A percentile compares a stretch with the other conserved stretches of the same genome.
These are phyloP conservation scores for Anthopleura xanthogrammica DNA, from an alignment of 92 coral and sea anemone species.

Conservation along the genomic window DNA sequence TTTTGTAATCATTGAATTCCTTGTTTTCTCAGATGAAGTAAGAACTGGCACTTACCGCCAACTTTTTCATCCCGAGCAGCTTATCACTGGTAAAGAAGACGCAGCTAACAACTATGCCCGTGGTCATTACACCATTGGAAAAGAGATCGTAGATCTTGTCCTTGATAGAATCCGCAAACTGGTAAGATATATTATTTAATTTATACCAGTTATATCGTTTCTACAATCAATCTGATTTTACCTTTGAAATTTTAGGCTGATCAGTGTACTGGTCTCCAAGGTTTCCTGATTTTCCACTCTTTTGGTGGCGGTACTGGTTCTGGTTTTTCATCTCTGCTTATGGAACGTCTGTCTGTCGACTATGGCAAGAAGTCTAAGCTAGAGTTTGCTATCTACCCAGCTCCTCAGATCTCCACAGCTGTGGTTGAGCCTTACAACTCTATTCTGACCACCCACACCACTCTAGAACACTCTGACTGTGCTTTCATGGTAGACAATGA, in stretches of 20 bases:
- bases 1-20: not conserved
- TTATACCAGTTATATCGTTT: not conserved
- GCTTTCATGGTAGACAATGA: slow-evolving; percentile 95
- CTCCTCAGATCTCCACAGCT: slow-evolving; percentile 89
- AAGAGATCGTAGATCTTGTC: slow-evolving; percentile 64
- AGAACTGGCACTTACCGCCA: slow-evolving; percentile 84
- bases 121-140: slow-evolving; percentile 95
- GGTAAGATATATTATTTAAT: slow-evolving; percentile 29
- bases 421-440: slow-evolving; percentile 84
- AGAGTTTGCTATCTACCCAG: slow-evolving; percentile 87
- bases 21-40: slow-evolving; percentile 66
- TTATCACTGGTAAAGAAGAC: slow-evolving; percentile 92
- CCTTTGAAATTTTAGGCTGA: slow-evolving; percentile 61
- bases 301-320: slow-evolving; percentile 96
- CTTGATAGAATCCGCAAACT: slow-evolving; percentile 71
- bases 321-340: slow-evolving; percentile 91
- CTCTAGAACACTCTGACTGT: slow-evolving; percentile 93
- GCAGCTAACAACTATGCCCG: slow-evolving; percentile 98
- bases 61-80: slow-evolving; percentile 89
- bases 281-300: slow-evolving; percentile 91
- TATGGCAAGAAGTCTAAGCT: slow-evolving; percentile 93
- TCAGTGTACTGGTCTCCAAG: slow-evolving; percentile 94
- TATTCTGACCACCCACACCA: slow-evolving; percentile 80
- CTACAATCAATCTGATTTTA: not conserved
- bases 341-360: slow-evolving; percentile 95